A percentile compares a stretch with the other conserved stretches of the same genome.
These are phyloP conservation scores for Apodemia zela DNA, from an alignment of 2,888 invertebrate species.

Conservation along the genomic window DNA sequence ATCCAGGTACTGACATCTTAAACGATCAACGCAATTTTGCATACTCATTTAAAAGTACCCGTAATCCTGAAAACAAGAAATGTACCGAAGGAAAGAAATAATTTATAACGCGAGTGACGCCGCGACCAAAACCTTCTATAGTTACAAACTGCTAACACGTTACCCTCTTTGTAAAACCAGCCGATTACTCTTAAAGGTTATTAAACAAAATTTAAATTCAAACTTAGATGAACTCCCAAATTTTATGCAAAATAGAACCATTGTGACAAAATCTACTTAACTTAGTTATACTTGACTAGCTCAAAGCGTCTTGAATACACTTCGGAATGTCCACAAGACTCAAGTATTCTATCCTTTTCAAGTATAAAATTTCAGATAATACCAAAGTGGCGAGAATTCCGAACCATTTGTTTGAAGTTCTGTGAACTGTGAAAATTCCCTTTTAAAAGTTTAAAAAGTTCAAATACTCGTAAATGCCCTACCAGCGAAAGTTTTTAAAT, in stretches of 20 bases:
- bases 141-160: too few species aligned
- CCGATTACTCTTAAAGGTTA: background rate
- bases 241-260: slow-evolving; percentile 6
- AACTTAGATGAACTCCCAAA: background rate
- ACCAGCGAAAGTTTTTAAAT: background rate
- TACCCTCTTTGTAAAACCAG: too few species aligned
- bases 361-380: slow-evolving; percentile 13
- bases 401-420: slow-evolving; percentile 11
- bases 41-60: too few species aligned
- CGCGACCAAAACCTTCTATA: too few species aligned
- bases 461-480: background rate
- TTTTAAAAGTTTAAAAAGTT: slow-evolving; percentile 14
- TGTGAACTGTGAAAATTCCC: slow-evolving; percentile 14
- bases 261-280: slow-evolving; percentile 6
- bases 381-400: slow-evolving; percentile 4
- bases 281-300: slow-evolving; percentile 5
- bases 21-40: too few species aligned
- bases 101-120: too few species aligned
- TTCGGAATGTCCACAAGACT: background rate
- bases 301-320: background rate
- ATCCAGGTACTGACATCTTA: too few species aligned
- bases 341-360: slow-evolving; percentile 6
- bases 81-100: too few species aligned
- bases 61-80: too few species aligned
- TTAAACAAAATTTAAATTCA: background rate